These are phyloP conservation scores for Copsychus sechellarum DNA, from an alignment of 2,113 vertebrate genomes.

Conservation along the genomic window DNA sequence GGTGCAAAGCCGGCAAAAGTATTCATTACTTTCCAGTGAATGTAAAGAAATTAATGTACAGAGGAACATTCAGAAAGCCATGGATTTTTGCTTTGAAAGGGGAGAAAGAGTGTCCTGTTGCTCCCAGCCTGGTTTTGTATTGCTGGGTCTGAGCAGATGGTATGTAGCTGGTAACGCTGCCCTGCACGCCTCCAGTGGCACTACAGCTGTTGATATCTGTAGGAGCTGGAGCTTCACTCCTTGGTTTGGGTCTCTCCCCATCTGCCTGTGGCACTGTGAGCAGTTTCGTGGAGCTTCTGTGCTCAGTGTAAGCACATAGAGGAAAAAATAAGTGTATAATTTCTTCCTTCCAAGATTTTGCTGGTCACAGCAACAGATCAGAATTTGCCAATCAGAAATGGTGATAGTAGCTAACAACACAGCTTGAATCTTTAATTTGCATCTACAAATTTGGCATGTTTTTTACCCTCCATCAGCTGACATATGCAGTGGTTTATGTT, in stretches of 20 bases:
- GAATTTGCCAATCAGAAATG: neutral
- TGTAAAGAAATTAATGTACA: neutral
- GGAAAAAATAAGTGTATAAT: neutral
- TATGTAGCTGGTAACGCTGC: neutral
- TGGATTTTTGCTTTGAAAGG: neutral
- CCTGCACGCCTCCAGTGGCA: neutral
- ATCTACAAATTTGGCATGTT: neutral
- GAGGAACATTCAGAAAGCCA: neutral
- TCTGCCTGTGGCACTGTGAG: neutral
- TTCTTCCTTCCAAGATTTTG: neutral
- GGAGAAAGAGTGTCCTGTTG: neutral
- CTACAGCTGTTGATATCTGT: neutral
- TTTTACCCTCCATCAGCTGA: neutral
- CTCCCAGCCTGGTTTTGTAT: neutral
- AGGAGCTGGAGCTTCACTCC: neutral
- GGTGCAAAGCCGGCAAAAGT: neutral
- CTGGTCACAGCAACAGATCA: neutral
- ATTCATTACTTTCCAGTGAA: neutral
- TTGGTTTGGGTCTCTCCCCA: neutral
- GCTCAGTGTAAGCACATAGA: neutral
- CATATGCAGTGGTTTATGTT: neutral
- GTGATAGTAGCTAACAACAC: neutral
- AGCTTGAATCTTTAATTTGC: conserved; percentile 6
- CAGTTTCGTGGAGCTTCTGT: neutral
- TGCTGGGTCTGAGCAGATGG: neutral